A percentile compares a stretch with the other conserved stretches of the same genome.
Evolutionary conservation across 30 jellyfish, hydroid and myxozoan species (phyloP).

Genomic region (Hydractinia symbiolongicarpus): DNA sequence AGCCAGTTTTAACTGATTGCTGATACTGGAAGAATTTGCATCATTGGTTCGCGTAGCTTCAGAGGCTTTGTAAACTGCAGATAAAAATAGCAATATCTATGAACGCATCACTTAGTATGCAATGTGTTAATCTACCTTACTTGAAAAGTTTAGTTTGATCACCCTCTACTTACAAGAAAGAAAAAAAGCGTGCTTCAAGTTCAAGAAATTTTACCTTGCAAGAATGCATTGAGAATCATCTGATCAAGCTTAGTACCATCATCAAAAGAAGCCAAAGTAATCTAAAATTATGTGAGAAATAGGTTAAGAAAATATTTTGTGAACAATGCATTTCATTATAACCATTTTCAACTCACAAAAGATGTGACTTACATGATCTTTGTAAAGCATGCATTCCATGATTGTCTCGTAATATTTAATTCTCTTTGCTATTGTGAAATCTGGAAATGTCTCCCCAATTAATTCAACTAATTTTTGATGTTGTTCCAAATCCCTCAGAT

Average conservation of each 20-base stretch:
- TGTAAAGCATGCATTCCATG: not conserved
- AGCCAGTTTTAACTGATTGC: too few species aligned
- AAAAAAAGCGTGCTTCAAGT: too few species aligned
- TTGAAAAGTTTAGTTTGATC: too few species aligned
- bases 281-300: not conserved
- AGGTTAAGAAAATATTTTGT: not conserved
- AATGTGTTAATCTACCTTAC: too few species aligned
- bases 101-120: too few species aligned
- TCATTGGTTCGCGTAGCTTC: too few species aligned
- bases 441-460: constrained; percentile 8
- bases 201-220: not conserved
- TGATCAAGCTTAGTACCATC: not conserved
- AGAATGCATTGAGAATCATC: constrained; percentile 1
- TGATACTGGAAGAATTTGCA: too few species aligned
- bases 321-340: too few species aligned
- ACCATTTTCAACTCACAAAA: not conserved
- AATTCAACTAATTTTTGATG: constrained; percentile 5
- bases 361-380: not conserved
- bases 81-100: too few species aligned
- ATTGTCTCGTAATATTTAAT: not conserved
- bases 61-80: too few species aligned
- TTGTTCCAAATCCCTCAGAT: not conserved
- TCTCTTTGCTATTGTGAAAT: not conserved
- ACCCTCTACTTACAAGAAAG: too few species aligned
- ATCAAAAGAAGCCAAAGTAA: not conserved